Evolutionary conservation across 1,140 invertebrate genomes (phyloP).

Genomic region (Coelopa frigida): DNA sequence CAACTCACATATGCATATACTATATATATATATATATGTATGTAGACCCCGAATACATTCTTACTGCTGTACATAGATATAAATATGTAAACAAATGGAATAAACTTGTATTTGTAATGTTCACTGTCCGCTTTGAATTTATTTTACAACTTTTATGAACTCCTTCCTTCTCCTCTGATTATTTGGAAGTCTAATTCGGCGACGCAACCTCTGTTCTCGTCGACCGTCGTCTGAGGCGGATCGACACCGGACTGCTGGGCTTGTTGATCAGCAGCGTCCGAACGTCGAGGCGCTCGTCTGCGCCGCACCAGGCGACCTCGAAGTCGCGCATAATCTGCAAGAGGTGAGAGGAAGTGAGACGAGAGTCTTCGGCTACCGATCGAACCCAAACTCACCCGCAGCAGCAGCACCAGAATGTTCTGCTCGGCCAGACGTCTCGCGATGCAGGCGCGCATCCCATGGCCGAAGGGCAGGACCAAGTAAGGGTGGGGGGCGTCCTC

Average conservation of each 20-base stretch:
- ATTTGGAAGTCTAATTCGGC: background rate
- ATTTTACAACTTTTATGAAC: background rate
- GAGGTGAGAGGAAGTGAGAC: constrained; percentile 21
- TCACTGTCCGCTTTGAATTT: background rate
- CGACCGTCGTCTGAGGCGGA: constrained; percentile 38
- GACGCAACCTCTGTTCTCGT: background rate
- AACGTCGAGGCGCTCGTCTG: constrained; percentile 50
- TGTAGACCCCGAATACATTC: background rate
- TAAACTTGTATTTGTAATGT: background rate
- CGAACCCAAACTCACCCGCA: constrained; percentile 56
- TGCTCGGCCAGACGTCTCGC: constrained; percentile 83
- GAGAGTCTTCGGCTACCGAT: constrained; percentile 7
- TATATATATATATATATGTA: background rate
- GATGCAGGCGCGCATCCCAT: constrained; percentile 80
- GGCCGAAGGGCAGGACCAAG: constrained; percentile 78
- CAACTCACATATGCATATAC: background rate
- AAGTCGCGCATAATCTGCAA: constrained; percentile 63
- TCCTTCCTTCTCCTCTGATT: background rate
- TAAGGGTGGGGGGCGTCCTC: constrained; percentile 54
- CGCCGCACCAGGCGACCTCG: constrained; percentile 60
- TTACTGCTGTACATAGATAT: background rate
- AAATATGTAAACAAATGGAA: background rate
- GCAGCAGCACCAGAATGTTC: constrained; percentile 70
- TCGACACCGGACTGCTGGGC: constrained; percentile 61
- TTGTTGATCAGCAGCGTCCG: constrained; percentile 69